Percentiles rank a stretch among this genome's conserved stretches.
Conservation (phyloP, 92 coral and sea anemone genomes). For the Montipora capitata region DNA sequence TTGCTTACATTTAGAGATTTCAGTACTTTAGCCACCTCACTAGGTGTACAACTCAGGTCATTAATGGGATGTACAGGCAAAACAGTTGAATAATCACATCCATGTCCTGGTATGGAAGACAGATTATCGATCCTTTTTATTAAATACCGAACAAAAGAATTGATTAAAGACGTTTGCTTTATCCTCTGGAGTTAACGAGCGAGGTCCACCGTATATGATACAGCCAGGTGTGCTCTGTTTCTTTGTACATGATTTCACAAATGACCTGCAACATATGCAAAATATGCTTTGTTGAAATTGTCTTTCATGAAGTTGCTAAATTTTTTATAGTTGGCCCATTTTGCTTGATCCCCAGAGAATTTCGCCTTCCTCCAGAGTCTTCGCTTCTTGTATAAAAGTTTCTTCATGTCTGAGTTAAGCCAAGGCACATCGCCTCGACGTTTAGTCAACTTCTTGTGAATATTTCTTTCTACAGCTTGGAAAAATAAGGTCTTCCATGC, state of each 20-base stretch:
- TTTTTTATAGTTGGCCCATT: constrained; percentile 33
- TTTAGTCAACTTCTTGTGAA: constrained; percentile 28
- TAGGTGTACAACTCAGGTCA: neutral
- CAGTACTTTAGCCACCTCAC: too few species aligned
- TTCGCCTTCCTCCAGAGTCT: constrained; percentile 54
- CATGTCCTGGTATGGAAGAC: constrained; percentile 19
- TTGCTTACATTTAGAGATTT: constrained; percentile 10
- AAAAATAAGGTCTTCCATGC: constrained; percentile 54
- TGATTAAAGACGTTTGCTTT: too few species aligned
- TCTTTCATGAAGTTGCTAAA: constrained; percentile 23
- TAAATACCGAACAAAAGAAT: constrained; percentile 1
- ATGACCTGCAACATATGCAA: constrained; percentile 62
- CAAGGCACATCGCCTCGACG: constrained; percentile 36
- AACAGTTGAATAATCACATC: constrained; percentile 18
- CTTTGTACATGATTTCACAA: constrained; percentile 42
- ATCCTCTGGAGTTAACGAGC: constrained; percentile 21
- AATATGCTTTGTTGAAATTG: constrained; percentile 39
- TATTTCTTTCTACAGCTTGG: constrained; percentile 42
- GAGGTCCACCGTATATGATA: constrained; percentile 1
- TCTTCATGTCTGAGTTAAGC: constrained; percentile 54
- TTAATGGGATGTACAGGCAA: constrained; percentile 6
- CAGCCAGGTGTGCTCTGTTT: constrained; percentile 39
- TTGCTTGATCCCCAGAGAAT: constrained; percentile 51
- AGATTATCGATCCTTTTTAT: neutral
- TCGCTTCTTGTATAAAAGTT: constrained; percentile 45